These are phyloP conservation scores for Ptychodera flava DNA, from an alignment of 35 echinoderm and acorn worm species.

Conservation along the genomic window DNA sequence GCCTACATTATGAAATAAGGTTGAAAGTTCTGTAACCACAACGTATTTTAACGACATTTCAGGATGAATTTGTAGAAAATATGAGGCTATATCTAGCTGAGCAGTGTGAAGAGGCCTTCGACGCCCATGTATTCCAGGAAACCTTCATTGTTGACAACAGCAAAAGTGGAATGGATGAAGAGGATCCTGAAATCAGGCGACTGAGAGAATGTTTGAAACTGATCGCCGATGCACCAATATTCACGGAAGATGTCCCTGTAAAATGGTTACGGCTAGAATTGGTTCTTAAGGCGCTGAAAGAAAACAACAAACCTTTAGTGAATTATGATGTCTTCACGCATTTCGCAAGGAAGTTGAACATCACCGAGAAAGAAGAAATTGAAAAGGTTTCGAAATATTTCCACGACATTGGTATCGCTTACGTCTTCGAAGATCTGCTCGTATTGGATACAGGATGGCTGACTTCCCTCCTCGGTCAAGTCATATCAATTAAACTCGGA, in stretches of 20 bases:
- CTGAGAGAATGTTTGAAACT: not conserved
- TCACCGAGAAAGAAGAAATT: not conserved
- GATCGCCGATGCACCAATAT: not conserved
- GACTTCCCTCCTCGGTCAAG: not conserved
- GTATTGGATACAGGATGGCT: not conserved
- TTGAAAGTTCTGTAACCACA: not conserved
- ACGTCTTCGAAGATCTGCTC: not conserved
- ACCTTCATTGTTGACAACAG: not conserved
- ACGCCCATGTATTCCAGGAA: not conserved
- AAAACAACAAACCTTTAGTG: not conserved
- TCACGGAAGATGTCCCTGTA: not conserved
- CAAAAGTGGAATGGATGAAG: not conserved
- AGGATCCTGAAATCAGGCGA: not conserved
- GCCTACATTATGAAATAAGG: not conserved
- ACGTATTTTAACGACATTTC: not conserved
- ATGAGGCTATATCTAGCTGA: not conserved
- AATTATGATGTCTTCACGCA: not conserved
- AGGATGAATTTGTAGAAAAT: not conserved
- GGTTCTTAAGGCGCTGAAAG: not conserved
- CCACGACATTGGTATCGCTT: not conserved
- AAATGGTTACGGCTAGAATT: not conserved
- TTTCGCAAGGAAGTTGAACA: not conserved
- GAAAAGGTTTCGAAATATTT: not conserved
- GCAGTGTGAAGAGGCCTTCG: not conserved
- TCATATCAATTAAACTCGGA: not conserved